Percentiles rank a stretch among this genome's conserved stretches.
phyloP scores from a whole-genome alignment of 2,113 vertebrate genomes.

The Leptobrachium leishanense region DNA sequence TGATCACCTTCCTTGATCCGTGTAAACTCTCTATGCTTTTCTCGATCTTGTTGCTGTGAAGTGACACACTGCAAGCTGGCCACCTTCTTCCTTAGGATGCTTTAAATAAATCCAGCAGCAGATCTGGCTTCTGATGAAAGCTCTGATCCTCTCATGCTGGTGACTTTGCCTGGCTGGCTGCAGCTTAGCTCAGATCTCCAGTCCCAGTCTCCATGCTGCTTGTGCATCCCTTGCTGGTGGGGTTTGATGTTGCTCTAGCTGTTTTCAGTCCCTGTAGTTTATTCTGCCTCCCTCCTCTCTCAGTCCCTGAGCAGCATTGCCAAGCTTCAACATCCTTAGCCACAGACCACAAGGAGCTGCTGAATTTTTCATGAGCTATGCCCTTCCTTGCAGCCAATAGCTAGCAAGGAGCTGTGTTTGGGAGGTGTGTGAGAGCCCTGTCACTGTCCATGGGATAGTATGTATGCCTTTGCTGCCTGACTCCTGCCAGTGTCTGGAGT shows the following conservation, averaged over 20 bases:
- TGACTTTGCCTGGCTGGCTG: neutral
- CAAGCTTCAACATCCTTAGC: conserved; percentile 37
- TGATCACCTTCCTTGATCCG: neutral
- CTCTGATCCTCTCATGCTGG: neutral
- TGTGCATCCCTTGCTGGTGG: conserved; percentile 13
- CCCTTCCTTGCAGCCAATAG: conserved; percentile 34
- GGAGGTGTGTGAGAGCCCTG: conserved; percentile 18
- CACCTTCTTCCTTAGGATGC: neutral
- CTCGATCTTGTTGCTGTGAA: neutral
- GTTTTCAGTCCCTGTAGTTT: conserved; percentile 1
- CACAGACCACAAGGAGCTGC: conserved; percentile 41
- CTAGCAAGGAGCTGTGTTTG: neutral
- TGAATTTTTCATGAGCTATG: conserved; percentile 42
- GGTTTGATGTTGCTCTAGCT: conserved; percentile 12
- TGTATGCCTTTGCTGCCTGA: conserved; percentile 26
- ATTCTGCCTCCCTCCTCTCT: conserved; percentile 27
- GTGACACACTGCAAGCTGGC: no score
- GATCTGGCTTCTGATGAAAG: neutral
- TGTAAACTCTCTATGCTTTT: neutral
- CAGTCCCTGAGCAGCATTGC: conserved; percentile 41
- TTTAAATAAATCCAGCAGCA: neutral
- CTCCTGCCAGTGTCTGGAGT: conserved; percentile 18
- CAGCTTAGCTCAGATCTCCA: neutral
- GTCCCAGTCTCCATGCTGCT: neutral
- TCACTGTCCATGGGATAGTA: conserved; percentile 8